Evolutionary conservation across 2,797 vertebrate genomes (phyloP).

Genomic region (Cirrhinus molitorella): DNA sequence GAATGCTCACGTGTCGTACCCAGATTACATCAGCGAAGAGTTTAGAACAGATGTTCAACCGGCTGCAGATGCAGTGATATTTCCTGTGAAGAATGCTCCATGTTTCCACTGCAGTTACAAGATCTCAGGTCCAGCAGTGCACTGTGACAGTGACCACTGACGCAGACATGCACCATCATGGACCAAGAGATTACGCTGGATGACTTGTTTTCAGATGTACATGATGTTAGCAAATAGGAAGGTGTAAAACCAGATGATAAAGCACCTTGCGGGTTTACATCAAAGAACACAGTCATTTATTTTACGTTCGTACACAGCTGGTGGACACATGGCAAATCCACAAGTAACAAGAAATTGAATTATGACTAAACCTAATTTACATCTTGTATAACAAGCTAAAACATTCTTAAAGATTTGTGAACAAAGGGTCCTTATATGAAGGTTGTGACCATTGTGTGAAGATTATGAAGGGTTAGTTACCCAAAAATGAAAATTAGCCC

Average conservation of each 20-base stretch:
- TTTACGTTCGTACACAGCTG: background rate
- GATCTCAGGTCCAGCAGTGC: slow-evolving; percentile 7
- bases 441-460: background rate
- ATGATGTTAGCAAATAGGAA: slow-evolving; percentile 6
- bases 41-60: slow-evolving; percentile 55
- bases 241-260: slow-evolving; percentile 15
- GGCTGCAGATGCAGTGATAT: slow-evolving; percentile 60
- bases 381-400: slow-evolving; percentile 1
- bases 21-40: slow-evolving; percentile 49
- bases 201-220: slow-evolving; percentile 4
- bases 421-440: background rate
- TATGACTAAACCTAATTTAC: background rate
- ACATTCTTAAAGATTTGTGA: background rate
- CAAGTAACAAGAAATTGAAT: background rate
- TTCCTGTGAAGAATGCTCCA: slow-evolving; percentile 59
- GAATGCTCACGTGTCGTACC: slow-evolving; percentile 18
- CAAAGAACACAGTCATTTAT: slow-evolving; percentile 26
- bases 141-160: background rate
- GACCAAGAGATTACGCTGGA: background rate
- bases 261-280: slow-evolving; percentile 15
- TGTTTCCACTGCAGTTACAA: slow-evolving; percentile 41
- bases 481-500: too few species aligned
- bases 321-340: background rate
- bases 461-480: too few species aligned
- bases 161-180: background rate